These are phyloP conservation scores for Platypus cylindrus DNA, from an alignment of 2,888 invertebrate species.

Conservation along the genomic window DNA sequence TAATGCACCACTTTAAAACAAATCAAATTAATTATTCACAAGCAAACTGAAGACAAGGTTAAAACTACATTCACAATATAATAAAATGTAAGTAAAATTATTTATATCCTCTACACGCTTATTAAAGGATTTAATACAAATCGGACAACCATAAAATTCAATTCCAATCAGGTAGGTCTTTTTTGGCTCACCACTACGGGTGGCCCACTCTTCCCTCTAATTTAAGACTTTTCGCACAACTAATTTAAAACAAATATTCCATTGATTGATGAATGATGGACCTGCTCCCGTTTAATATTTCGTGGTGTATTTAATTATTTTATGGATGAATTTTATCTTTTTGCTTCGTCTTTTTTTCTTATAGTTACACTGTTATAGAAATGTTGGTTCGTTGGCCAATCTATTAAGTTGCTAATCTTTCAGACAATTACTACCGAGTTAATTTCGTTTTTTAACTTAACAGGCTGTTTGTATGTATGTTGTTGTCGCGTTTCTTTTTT, in stretches of 20 bases:
- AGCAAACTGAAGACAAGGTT: too few relatives aligned
- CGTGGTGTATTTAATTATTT: conserved; percentile 10
- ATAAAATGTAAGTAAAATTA: conserved; percentile 5
- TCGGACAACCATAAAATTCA: conserved; percentile 11
- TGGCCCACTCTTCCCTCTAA: conserved; percentile 7
- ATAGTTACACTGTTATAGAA: too few relatives aligned
- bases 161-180: conserved; percentile 10
- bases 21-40: too few relatives aligned
- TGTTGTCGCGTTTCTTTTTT: too few relatives aligned
- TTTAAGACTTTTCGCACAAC: conserved; percentile 17
- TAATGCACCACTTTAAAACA: too few relatives aligned
- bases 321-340: too few relatives aligned
- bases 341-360: conserved; percentile 6
- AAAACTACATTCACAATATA: too few relatives aligned
- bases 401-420: conserved; percentile 6
- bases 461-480: conserved; percentile 4
- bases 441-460: conserved; percentile 13
- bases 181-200: conserved; percentile 10
- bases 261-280: conserved; percentile 28
- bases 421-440: conserved; percentile 10
- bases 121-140: conserved; percentile 5
- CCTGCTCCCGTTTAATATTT: conserved; percentile 21
- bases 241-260: conserved; percentile 29
- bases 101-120: conserved; percentile 7
- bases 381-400: neutral